Percentiles rank a stretch among this genome's conserved stretches.
These are phyloP conservation scores for Drosophila hawaiiensis DNA, from an alignment of 2,888 invertebrate genomes.

Conservation along the genomic window DNA sequence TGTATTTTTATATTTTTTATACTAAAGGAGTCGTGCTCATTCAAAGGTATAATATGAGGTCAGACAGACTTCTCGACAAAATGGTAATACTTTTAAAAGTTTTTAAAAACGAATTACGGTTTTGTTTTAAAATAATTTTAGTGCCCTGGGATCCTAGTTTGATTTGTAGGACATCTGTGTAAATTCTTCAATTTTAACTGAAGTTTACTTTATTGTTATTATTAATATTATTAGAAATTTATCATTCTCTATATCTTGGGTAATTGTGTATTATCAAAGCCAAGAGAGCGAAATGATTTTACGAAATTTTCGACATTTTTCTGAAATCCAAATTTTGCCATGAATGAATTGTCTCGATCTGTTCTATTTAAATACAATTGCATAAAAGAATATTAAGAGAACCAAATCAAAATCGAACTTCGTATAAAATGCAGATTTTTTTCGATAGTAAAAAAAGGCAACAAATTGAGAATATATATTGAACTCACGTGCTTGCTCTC, in stretches of 20 bases:
- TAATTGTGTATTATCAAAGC: not conserved
- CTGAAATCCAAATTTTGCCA: not conserved
- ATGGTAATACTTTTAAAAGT: not conserved
- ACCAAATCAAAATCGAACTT: not conserved
- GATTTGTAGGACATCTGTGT: not conserved
- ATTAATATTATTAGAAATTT: not conserved
- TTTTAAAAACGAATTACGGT: not conserved
- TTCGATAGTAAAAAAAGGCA: not conserved
- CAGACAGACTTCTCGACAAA: not conserved
- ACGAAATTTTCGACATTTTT: not conserved
- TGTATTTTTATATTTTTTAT: not conserved
- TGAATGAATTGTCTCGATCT: not conserved
- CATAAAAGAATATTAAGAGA: not conserved
- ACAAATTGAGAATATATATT: not conserved
- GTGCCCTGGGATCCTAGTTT: not conserved
- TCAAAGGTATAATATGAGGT: not conserved
- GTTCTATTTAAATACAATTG: not conserved
- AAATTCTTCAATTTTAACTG: not conserved
- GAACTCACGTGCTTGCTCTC: constrained; percentile 36
- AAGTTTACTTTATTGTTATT: not conserved
- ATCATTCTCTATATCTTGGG: not conserved
- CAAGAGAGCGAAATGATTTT: not conserved
- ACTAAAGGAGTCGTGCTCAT: not conserved
- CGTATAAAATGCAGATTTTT: not conserved
- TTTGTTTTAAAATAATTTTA: not conserved